Conservation (phyloP, 2,888 invertebrate genomes). For the Trichacis sp. region DNA sequence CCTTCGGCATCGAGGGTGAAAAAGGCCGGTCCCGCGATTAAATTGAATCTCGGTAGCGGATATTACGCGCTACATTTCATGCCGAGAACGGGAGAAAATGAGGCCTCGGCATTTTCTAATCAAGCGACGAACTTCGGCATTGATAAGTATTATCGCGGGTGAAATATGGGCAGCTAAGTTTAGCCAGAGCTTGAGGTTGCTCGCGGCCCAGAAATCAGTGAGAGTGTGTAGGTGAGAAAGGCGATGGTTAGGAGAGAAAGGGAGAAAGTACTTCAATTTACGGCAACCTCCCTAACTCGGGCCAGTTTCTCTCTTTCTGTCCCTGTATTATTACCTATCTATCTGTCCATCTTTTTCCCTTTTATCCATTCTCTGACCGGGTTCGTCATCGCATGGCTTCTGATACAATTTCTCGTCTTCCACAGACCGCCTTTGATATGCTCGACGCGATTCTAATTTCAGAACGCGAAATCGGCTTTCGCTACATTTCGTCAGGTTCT, state of each 20-base stretch:
- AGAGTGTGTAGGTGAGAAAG: conserved; percentile 28
- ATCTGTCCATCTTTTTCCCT: conserved; percentile 40
- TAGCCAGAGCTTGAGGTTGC: conserved; percentile 14
- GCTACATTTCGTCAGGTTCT: conserved; percentile 7
- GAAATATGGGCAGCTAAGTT: conserved; percentile 16
- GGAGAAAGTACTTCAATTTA: conserved; percentile 19
- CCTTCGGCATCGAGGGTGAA: conserved; percentile 3
- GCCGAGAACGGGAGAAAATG: too few relatives aligned
- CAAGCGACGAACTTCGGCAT: too few relatives aligned
- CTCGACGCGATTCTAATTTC: conserved; percentile 52
- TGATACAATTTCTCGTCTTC: conserved; percentile 64
- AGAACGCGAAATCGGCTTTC: conserved; percentile 41
- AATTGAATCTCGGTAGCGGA: not conserved
- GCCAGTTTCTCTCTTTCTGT: conserved; percentile 46
- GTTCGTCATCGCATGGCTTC: conserved; percentile 54
- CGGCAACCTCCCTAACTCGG: conserved; percentile 63
- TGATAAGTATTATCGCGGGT: conserved; percentile 12
- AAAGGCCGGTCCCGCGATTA: conserved; percentile 11
- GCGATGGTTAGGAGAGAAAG: too few relatives aligned
- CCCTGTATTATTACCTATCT: conserved; percentile 21
- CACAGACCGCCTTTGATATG: conserved; percentile 53
- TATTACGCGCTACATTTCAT: not conserved
- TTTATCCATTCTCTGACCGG: conserved; percentile 27
- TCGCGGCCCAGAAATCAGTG: conserved; percentile 29
- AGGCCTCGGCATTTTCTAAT: too few relatives aligned